Evolutionary conservation across 2,888 invertebrate genomes (phyloP), one percentile per base, ranked within the genome.

Genomic region (Metacarcinus magister): DNA sequence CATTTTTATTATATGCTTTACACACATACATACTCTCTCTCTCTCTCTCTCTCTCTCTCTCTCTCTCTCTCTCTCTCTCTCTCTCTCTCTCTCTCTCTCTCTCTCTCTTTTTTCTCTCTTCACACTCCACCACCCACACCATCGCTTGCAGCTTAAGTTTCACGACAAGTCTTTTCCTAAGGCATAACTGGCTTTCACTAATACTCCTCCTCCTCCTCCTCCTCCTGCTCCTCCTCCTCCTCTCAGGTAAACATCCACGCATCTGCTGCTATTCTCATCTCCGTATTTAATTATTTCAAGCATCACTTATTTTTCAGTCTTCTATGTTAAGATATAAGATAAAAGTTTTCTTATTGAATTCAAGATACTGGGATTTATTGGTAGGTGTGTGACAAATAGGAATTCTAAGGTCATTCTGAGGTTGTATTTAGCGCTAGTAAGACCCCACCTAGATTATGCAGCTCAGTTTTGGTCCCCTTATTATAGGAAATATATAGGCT

Each of bases 21-120:
- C n/a, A n/a, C n/a, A n/a, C n/a, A n/a, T 44, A 43, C 75, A 75
- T 8, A 75, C 46, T 43, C 46, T 87, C 87, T n/a, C 75, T 94
- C 87, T 46, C 46, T 94, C 94, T 48, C 44, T 5, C 19, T 43
- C 43, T 28, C 54, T 54, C 7, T 67, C 10, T 23, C 23, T 67
- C n/a, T 67, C 67, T 67, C n/a, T 16, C 19, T 16, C n/a, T 16
- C 67, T 23, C 19, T 23, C 67, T 67, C 19, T 67, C 67, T 67
- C 19, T 67, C 23, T 67, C 67, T 16, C 43, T n/a, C 92, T 92
- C 92, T n/a, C n/a, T n/a, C 92, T 48, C 92, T 7, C 54, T 23
- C 48, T 92, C n/a, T 28, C 10, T 2, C 39, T n/a, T 39, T n/a
- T 19, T 16, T 7, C 7, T n/a, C 32, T 32, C 39, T 8, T 32